Conservation (phyloP, 2,113 vertebrate genomes). For the Pangasianodon hypophthalmus region DNA sequence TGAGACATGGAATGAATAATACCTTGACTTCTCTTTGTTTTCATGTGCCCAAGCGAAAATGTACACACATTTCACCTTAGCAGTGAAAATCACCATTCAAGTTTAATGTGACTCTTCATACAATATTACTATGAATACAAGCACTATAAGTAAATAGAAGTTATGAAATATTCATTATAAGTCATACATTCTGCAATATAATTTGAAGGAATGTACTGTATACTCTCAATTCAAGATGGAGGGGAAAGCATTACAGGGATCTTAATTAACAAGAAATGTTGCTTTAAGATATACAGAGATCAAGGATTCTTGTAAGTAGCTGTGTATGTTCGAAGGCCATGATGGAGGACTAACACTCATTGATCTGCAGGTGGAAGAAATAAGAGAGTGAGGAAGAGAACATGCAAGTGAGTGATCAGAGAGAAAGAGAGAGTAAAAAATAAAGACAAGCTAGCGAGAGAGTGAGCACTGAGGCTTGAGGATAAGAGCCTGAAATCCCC, state of each 20-base stretch:
- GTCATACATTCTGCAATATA: background rate
- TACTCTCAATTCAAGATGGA: background rate
- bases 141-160: background rate
- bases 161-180: background rate
- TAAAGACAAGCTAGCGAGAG: constrained; percentile 10
- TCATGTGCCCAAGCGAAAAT: background rate
- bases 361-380: constrained; percentile 24
- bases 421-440: constrained; percentile 11
- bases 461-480: constrained; percentile 38
- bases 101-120: constrained; percentile 27
- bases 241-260: background rate
- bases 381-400: background rate
- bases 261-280: constrained; percentile 24
- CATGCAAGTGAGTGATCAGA: constrained; percentile 21
- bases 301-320: constrained; percentile 25
- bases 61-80: constrained; percentile 10
- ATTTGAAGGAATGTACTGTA: background rate
- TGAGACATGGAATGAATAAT: background rate
- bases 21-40: background rate
- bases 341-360: constrained; percentile 25
- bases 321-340: background rate
- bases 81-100: background rate
- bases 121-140: background rate
- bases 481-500: constrained; percentile 51
- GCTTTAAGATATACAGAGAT: constrained; percentile 17